Percentiles rank a stretch among this genome's conserved stretches.
These are phyloP conservation scores for Myzus persicae DNA, from an alignment of 1,140 invertebrate genomes.

Conservation along the genomic window DNA sequence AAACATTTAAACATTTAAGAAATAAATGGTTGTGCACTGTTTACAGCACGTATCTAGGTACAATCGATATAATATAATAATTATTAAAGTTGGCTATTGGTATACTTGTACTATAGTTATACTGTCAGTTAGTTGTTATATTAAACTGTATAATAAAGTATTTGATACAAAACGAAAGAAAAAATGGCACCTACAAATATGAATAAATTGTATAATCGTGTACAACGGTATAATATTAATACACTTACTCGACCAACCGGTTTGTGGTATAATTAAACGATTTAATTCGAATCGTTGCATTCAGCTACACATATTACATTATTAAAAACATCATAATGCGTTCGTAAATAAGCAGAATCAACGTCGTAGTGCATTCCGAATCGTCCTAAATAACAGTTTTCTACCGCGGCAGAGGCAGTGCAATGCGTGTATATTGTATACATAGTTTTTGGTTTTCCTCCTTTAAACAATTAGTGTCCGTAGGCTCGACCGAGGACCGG, in stretches of 20 bases:
- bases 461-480: not conserved
- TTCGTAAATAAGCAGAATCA: not conserved
- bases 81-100: not conserved
- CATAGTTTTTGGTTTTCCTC: not conserved
- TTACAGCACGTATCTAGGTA: no score
- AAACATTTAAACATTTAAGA: no score
- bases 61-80: no score
- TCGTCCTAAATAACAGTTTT: not conserved
- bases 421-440: no score
- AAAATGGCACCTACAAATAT: not conserved
- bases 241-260: not conserved
- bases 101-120: not conserved
- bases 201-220: constrained; percentile 11
- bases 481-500: not conserved
- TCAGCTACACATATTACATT: not conserved
- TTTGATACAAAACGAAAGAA: not conserved
- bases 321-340: not conserved
- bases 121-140: not conserved
- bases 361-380: not conserved
- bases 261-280: constrained; percentile 14
- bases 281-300: not conserved
- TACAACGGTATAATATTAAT: not conserved
- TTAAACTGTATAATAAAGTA: not conserved
- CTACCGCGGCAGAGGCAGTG: not conserved
- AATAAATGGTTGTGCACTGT: not conserved